These are phyloP conservation scores for Leuctra nigra DNA, from an alignment of 2,888 invertebrate species.

Conservation along the genomic window DNA sequence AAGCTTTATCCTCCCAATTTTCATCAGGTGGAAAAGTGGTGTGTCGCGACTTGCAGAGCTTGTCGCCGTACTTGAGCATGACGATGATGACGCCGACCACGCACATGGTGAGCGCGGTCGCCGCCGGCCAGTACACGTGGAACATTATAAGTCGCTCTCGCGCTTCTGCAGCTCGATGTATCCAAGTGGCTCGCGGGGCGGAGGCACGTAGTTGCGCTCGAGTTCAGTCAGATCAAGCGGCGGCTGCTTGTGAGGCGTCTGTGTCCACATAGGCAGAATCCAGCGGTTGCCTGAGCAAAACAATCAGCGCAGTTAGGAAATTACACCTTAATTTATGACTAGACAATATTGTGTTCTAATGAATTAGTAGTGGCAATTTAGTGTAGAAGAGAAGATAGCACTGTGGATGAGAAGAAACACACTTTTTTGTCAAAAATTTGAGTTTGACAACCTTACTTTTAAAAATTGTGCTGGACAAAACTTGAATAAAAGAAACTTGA, in stretches of 20 bases:
- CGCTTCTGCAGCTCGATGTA: slow-evolving; percentile 60
- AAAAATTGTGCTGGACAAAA: too few relatives aligned
- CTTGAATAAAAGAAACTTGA: too few relatives aligned
- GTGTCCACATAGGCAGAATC: slow-evolving; percentile 77
- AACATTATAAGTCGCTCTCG: slow-evolving; percentile 80
- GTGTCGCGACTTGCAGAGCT: slow-evolving; percentile 63
- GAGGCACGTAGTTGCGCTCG: slow-evolving; percentile 36
- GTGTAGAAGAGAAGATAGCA: too few relatives aligned
- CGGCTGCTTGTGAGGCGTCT: slow-evolving; percentile 75
- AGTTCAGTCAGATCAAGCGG: slow-evolving; percentile 73
- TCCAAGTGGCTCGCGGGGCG: slow-evolving; percentile 35
- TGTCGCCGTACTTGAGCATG: slow-evolving; percentile 67
- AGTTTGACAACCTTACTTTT: too few relatives aligned
- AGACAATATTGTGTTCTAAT: too few relatives aligned
- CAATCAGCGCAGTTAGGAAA: too few relatives aligned
- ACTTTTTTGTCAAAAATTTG: too few relatives aligned
- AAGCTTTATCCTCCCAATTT: slow-evolving; percentile 60
- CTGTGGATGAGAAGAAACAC: too few relatives aligned
- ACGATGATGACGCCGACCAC: slow-evolving; percentile 64
- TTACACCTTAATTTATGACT: too few relatives aligned
- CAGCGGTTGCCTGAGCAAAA: slow-evolving; percentile 66
- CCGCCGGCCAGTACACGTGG: slow-evolving; percentile 70
- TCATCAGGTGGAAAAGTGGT: slow-evolving; percentile 46
- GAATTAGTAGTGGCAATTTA: too few relatives aligned
- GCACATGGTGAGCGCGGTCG: slow-evolving; percentile 64